Evolutionary conservation across 2,113 vertebrate species (phyloP).

Genomic region (Plestiodon gilberti): DNA sequence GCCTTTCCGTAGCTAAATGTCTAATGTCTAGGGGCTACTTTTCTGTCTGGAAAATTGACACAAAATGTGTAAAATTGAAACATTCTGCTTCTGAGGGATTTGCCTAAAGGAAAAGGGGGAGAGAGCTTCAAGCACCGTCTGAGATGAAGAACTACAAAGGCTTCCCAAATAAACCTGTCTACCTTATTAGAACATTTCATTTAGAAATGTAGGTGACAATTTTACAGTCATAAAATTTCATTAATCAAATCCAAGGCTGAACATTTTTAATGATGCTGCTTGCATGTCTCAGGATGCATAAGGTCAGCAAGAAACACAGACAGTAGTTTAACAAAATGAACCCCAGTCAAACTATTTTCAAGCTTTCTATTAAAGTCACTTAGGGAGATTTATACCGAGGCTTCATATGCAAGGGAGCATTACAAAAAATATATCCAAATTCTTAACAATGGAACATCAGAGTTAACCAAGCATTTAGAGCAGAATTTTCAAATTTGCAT

Average conservation of each 20-base stretch:
- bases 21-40: slow-evolving; percentile 77
- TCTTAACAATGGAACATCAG: neutral
- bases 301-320: slow-evolving; percentile 41
- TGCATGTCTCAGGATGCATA: slow-evolving; percentile 38
- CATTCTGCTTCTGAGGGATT: slow-evolving; percentile 78
- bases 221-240: slow-evolving; percentile 86
- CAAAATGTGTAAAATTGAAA: slow-evolving; percentile 82
- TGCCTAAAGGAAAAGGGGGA: slow-evolving; percentile 76
- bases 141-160: slow-evolving; percentile 83
- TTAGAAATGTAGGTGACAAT: slow-evolving; percentile 88
- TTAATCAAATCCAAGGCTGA: slow-evolving; percentile 78
- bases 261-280: slow-evolving; percentile 77
- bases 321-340: slow-evolving; percentile 34
- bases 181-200: slow-evolving; percentile 84
- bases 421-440: slow-evolving; percentile 4
- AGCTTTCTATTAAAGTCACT: slow-evolving; percentile 15
- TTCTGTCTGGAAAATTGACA: slow-evolving; percentile 79
- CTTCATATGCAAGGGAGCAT: neutral
- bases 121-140: slow-evolving; percentile 69
- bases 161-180: slow-evolving; percentile 85
- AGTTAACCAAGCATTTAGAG: neutral
- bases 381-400: neutral
- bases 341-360: slow-evolving; percentile 11
- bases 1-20: slow-evolving; percentile 74
- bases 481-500: slow-evolving; percentile 7